Percentiles rank a stretch among this genome's conserved stretches.
phyloP scores from a whole-genome alignment of 2,888 invertebrate genomes.

The Achlya flavicornis region DNA sequence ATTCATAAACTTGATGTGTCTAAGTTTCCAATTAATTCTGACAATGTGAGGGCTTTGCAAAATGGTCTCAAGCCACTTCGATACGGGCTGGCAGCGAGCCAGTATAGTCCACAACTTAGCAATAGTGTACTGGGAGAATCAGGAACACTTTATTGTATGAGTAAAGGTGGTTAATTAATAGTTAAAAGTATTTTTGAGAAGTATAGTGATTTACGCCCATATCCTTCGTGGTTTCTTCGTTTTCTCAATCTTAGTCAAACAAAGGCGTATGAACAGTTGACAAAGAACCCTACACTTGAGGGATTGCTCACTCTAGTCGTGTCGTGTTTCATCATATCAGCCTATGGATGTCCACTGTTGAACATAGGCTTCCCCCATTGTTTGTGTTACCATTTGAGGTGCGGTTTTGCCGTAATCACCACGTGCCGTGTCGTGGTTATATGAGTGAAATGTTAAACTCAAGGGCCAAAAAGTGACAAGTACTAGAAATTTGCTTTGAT shows the following conservation, averaged over 20 bases:
- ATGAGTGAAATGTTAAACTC: no score
- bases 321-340: no score
- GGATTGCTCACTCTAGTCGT: no score
- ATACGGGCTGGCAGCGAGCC: background rate
- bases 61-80: background rate
- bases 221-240: background rate
- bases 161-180: background rate
- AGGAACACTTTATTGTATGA: background rate
- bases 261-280: background rate
- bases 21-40: conserved; percentile 12
- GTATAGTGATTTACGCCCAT: background rate
- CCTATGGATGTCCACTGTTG: no score
- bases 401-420: no score
- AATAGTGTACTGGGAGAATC: background rate
- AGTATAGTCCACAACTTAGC: background rate
- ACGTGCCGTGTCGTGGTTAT: no score
- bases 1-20: conserved; percentile 4
- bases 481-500: no score
- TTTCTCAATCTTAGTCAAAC: no score
- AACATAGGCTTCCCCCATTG: no score
- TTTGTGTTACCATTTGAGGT: no score
- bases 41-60: conserved; percentile 5
- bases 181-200: background rate
- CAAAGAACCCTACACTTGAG: no score
- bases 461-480: no score